Base-by-base conservation (phyloP, 30 jellyfish, hydroid and myxozoan genomes). In the Hydractinia echinata region DNA sequence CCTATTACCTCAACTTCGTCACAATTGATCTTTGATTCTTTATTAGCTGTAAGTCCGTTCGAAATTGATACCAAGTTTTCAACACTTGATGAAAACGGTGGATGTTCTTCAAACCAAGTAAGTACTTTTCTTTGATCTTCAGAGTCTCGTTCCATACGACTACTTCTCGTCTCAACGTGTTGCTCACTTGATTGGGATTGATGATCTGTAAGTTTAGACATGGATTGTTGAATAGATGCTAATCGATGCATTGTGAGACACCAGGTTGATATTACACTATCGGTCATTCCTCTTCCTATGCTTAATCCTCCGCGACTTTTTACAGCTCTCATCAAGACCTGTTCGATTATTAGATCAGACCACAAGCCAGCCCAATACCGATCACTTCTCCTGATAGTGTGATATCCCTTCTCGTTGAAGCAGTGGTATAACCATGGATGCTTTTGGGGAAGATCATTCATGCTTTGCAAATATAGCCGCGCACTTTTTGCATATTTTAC, bases 281-380 rank as follows among this genome's bases (percentile, higher is more conserved):
- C 86, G 10, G 85, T 55, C 91, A 85, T 78, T 5, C 92, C 90
- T 7, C 89, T 53, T 4, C 93, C 93, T 10, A 83, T 52, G 48
- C 84, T 85, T 21, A 85, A 48, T 5, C 95, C 92, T 7, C 95
- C 88, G 70, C 72, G 7, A 67, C 79, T 52, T 61, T 85, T 85
- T 4, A 84, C 49, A n/a, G 87, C 16, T 7, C 92, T 81, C 95
- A 85, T 79, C 91, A 85, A 4, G 72, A 74, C 55, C 66, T 85
- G 95, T 71, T 85, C 95, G 56, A 85, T 85, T 4, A 74, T 74
- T 4, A 85, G 87, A 50, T 85, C 87, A 5, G 95, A 16, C 88
- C 89, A 85, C 58, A 85, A 9, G 67, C 95, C 95, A 67, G 84
- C 64, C 91, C 91, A 79, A 55, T 79, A 15, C 11, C 72, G 53